Evolutionary conservation across 2,888 invertebrate genomes (phyloP).

Genomic region (Phengaris arion): DNA sequence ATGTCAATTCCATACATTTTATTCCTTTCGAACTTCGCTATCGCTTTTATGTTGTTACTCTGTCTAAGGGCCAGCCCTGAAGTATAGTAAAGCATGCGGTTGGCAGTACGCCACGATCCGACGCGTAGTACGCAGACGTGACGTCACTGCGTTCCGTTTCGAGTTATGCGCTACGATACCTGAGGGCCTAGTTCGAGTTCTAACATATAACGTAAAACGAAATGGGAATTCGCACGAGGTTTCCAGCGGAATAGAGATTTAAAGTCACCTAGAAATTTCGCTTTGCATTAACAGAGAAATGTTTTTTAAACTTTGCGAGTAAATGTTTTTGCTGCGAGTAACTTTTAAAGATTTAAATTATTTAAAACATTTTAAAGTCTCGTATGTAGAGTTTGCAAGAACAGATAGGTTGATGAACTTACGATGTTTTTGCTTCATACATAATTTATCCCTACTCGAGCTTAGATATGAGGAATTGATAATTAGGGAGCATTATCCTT

Average conservation of each 20-base stretch:
- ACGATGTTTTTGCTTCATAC: background rate
- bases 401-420: background rate
- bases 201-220: background rate
- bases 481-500: no score
- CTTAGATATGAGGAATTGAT: no score
- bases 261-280: background rate
- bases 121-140: slow-evolving; percentile 52
- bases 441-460: background rate
- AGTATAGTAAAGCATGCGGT: slow-evolving; percentile 31
- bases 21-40: no score
- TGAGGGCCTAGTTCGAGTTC: slow-evolving; percentile 10
- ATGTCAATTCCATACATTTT: no score
- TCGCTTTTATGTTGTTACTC: no score
- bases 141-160: slow-evolving; percentile 51
- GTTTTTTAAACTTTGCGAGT: background rate
- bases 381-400: background rate
- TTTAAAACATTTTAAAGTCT: no score
- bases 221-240: slow-evolving; percentile 6
- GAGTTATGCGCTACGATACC: slow-evolving; percentile 34
- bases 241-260: background rate
- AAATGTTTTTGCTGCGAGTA: background rate
- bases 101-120: slow-evolving; percentile 47
- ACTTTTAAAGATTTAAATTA: background rate
- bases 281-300: background rate
- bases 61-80: slow-evolving; percentile 34